These are phyloP conservation scores for Chlamydotis undulata DNA, from an alignment of 2,113 vertebrate species.

Conservation along the genomic window DNA sequence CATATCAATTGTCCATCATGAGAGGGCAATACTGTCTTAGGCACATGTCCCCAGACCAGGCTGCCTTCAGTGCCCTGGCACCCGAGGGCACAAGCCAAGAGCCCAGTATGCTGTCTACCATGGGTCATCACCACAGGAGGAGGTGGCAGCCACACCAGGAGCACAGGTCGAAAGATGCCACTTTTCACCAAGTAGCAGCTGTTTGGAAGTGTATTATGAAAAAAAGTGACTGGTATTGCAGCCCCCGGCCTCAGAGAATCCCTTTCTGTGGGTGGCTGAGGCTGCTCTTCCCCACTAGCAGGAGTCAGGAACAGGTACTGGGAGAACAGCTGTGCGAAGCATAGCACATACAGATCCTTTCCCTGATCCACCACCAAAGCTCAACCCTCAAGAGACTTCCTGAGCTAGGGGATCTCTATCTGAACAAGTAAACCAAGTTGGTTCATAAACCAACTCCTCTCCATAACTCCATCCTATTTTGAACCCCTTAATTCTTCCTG, in stretches of 20 bases:
- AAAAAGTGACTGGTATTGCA: neutral
- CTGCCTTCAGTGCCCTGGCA: neutral
- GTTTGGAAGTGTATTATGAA: neutral
- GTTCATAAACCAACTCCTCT: neutral
- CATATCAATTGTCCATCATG: rapidly evolving
- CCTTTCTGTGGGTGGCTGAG: neutral
- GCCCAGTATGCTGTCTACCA: neutral
- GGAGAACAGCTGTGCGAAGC: neutral
- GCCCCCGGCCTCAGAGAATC: neutral
- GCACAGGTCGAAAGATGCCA: neutral
- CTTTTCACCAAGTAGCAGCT: neutral
- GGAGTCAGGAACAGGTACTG: neutral
- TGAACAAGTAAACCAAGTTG: too few species aligned
- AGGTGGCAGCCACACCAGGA: neutral
- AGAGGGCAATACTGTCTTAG: neutral
- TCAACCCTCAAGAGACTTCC: neutral
- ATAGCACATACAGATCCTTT: neutral
- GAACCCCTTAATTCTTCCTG: neutral
- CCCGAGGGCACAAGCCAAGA: neutral
- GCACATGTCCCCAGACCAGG: rapidly evolving
- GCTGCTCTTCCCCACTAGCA: neutral
- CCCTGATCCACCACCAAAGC: neutral
- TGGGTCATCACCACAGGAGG: neutral
- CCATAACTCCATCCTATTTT: neutral
- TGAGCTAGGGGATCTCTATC: neutral